Evolutionary conservation across 2,888 invertebrate genomes (phyloP).

Genomic region (Melanostoma scalare): DNA sequence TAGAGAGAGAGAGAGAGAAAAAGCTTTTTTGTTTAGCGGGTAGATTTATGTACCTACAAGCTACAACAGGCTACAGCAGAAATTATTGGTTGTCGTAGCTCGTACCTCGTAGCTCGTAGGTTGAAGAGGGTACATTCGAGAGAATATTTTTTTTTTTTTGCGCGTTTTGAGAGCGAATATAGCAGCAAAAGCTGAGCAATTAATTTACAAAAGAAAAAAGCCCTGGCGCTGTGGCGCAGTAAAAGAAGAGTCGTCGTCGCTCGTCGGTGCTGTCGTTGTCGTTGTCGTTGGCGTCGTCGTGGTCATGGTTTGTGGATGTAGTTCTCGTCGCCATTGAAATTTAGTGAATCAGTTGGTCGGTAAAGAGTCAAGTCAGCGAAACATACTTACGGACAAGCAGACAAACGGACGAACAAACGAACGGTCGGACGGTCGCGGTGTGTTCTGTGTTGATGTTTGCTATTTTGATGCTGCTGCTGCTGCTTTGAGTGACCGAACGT

Average conservation of each 20-base stretch:
- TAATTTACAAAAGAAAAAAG: slow-evolving; percentile 43
- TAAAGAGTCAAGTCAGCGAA: slow-evolving; percentile 6
- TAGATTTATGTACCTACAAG: no score
- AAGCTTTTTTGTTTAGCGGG: no score
- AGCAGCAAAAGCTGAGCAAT: slow-evolving; percentile 27
- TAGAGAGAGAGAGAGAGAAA: no score
- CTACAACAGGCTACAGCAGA: no score
- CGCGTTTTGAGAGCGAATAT: slow-evolving; percentile 3
- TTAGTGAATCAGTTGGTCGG: slow-evolving; percentile 47
- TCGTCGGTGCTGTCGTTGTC: no score
- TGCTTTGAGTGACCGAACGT: slow-evolving; percentile 49
- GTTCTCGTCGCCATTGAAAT: slow-evolving; percentile 41
- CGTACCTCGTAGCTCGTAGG: no score
- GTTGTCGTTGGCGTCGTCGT: slow-evolving; percentile 47
- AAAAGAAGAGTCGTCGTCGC: slow-evolving; percentile 3
- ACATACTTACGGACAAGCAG: slow-evolving; percentile 41
- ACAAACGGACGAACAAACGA: slow-evolving; percentile 49
- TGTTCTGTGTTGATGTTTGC: slow-evolving; percentile 42
- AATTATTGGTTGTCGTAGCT: no score
- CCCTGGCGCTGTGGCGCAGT: slow-evolving; percentile 38
- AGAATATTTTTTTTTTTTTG: neutral
- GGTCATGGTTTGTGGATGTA: slow-evolving; percentile 56
- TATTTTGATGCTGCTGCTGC: slow-evolving; percentile 38
- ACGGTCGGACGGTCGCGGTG: slow-evolving; percentile 41
- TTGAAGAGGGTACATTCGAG: no score